These are phyloP conservation scores for Calliphora vicina DNA, from an alignment of 1,140 invertebrate genomes.

Conservation along the genomic window DNA sequence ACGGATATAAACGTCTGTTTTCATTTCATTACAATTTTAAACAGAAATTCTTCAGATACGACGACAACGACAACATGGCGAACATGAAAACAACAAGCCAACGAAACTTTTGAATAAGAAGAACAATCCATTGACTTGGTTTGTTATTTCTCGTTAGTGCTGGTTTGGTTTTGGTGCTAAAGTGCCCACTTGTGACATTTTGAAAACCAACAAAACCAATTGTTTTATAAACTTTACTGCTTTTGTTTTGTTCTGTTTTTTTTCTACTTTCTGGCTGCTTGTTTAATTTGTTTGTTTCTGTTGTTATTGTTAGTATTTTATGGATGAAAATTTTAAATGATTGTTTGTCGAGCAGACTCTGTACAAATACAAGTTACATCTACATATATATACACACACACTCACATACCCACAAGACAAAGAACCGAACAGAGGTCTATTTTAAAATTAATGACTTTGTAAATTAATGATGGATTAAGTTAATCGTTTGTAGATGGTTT, in stretches of 20 bases:
- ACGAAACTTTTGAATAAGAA: not conserved
- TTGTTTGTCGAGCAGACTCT: not conserved
- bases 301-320: not conserved
- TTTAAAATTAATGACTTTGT: constrained; percentile 45
- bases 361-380: not conserved
- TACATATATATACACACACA: not conserved
- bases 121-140: not conserved
- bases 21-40: not conserved
- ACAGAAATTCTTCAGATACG: not conserved
- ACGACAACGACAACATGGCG: not conserved
- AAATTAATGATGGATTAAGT: constrained; percentile 44
- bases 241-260: not conserved
- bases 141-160: not conserved
- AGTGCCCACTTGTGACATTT: constrained; percentile 22
- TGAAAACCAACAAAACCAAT: not conserved
- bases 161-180: not conserved
- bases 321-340: not conserved
- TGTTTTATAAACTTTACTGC: not conserved
- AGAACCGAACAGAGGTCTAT: not conserved
- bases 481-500: constrained; percentile 26
- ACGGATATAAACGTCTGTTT: not conserved
- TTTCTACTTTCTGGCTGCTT: not conserved
- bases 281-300: not conserved
- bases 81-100: not conserved
- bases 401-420: not conserved